phyloP scores from a whole-genome alignment of 2,113 vertebrate genomes.

The Tetraodon nigroviridis region DNA sequence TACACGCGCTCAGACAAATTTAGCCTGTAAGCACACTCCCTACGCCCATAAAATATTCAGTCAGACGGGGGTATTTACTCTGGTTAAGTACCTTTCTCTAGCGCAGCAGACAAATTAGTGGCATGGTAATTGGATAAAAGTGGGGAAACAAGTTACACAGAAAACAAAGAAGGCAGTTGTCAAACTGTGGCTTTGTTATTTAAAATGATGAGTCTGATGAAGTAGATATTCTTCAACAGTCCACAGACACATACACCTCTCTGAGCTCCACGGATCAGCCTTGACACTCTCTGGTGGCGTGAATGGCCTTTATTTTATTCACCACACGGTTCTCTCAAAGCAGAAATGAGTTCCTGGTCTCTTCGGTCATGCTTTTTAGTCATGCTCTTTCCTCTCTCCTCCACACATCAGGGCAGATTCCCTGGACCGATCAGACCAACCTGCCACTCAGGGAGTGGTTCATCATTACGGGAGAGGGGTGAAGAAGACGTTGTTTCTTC shows the following conservation, averaged over 20 bases:
- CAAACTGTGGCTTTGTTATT: neutral
- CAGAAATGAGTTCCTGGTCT: constrained; percentile 44
- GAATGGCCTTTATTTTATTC: constrained; percentile 29
- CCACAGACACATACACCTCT: constrained; percentile 2
- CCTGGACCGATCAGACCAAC: constrained; percentile 65
- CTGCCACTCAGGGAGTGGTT: constrained; percentile 63
- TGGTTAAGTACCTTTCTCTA: constrained; percentile 48
- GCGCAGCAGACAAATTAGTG: constrained; percentile 22
- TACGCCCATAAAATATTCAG: constrained; percentile 54
- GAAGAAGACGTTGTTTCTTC: constrained; percentile 23
- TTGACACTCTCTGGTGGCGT: constrained; percentile 10
- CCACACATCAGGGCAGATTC: constrained; percentile 60
- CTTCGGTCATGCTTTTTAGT: constrained; percentile 48
- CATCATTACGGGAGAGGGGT: constrained; percentile 43
- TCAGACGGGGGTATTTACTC: constrained; percentile 56
- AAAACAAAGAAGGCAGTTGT: neutral
- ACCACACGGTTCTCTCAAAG: constrained; percentile 27
- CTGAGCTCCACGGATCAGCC: constrained; percentile 4
- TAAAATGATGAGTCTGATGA: neutral
- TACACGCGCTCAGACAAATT: constrained; percentile 15
- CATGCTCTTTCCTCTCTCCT: constrained; percentile 28
- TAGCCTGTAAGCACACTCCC: constrained; percentile 32
- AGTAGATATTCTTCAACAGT: neutral
- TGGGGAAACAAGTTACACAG: neutral
- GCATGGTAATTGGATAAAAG: constrained; percentile 24